Conservation (phyloP, 2,797 vertebrate species). For the Stomatorhinus walkeri region DNA sequence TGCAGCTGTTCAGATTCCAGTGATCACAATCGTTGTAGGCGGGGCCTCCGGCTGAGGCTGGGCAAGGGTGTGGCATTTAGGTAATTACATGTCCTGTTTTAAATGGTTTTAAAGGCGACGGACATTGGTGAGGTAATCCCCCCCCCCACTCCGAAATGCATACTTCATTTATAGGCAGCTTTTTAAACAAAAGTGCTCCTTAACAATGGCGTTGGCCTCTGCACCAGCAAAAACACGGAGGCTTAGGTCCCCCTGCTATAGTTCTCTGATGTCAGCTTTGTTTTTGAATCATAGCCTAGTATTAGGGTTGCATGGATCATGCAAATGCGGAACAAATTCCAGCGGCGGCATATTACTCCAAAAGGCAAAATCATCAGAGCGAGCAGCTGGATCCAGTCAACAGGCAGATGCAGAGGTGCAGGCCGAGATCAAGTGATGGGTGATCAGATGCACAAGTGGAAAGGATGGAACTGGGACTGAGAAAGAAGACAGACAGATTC, state of each 20-base stretch:
- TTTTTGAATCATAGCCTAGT: too few species aligned
- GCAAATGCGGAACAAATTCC: neutral
- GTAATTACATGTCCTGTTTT: neutral
- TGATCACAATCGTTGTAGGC: neutral
- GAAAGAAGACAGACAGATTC: neutral
- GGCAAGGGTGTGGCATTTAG: neutral
- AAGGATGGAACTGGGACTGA: neutral
- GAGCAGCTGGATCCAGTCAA: too few species aligned
- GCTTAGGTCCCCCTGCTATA: too few species aligned
- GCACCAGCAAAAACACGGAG: too few species aligned
- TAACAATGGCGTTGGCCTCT: constrained; percentile 42
- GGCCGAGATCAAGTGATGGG: neutral
- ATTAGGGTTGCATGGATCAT: too few species aligned
- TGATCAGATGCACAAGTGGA: neutral
- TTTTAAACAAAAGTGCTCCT: neutral
- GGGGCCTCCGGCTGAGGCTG: neutral
- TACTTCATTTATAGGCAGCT: neutral
- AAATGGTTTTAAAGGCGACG: neutral
- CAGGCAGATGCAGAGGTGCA: neutral
- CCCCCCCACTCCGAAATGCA: neutral
- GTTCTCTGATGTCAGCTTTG: too few species aligned
- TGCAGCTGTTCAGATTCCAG: neutral
- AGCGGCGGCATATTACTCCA: neutral
- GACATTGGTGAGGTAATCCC: neutral
- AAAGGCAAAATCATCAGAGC: neutral